A percentile compares a stretch with the other conserved stretches of the same genome.
Conservation (phyloP, 2,113 vertebrate genomes). For the Tetrao urogallus region DNA sequence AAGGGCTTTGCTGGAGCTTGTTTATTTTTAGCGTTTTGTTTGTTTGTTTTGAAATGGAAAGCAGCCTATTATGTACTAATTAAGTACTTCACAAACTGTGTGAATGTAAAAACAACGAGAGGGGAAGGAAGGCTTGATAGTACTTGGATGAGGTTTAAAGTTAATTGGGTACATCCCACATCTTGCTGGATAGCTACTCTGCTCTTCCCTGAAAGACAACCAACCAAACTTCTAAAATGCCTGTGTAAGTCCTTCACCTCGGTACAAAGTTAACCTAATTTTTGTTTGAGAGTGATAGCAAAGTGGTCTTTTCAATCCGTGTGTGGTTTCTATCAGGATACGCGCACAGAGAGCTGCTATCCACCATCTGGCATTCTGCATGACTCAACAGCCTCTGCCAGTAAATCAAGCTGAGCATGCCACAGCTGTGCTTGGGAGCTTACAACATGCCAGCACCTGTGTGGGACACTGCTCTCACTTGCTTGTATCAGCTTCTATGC, state of each 20-base stretch:
- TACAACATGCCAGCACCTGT: not conserved
- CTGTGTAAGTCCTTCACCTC: accelerated
- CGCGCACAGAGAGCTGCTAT: not conserved
- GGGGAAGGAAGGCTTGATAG: not conserved
- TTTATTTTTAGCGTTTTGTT: not conserved
- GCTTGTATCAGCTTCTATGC: not conserved
- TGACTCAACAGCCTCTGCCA: not conserved
- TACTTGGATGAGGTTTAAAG: not conserved
- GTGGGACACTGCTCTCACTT: not conserved
- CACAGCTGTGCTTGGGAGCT: not conserved
- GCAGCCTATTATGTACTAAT: not conserved
- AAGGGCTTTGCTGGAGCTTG: not conserved
- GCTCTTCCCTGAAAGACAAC: not conserved
- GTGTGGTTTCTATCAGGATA: not conserved
- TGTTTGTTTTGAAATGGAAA: not conserved
- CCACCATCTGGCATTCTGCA: not conserved
- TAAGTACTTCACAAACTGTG: not conserved
- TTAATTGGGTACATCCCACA: not conserved
- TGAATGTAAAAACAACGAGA: not conserved
- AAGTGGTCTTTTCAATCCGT: not conserved
- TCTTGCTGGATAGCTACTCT: not conserved
- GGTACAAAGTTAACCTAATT: not conserved
- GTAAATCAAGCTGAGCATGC: not conserved
- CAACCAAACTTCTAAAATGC: not conserved
- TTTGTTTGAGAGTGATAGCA: not conserved